A percentile compares a stretch with the other conserved stretches of the same genome.
phyloP scores from a whole-genome alignment of 2,113 vertebrate species.

The Neoarius graeffei region DNA sequence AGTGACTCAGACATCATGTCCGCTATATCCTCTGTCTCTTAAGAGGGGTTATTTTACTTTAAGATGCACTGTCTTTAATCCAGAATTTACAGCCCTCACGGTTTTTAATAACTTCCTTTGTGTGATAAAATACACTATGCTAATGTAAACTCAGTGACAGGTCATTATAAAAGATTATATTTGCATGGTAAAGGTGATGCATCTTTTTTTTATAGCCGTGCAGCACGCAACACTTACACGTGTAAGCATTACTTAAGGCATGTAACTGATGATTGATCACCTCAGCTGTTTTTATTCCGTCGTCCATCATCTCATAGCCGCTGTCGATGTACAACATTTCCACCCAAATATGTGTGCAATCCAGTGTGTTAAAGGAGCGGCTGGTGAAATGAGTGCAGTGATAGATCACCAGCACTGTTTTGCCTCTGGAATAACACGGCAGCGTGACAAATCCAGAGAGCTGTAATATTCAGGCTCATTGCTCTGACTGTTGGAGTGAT shows the following conservation, averaged over 20 bases:
- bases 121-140: neutral
- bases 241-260: conserved; percentile 18
- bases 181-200: conserved; percentile 8
- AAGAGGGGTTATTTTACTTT: neutral
- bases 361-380: conserved; percentile 32
- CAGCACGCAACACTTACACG: conserved; percentile 2
- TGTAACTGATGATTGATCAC: conserved; percentile 35
- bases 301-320: conserved; percentile 32
- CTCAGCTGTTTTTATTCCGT: conserved; percentile 16
- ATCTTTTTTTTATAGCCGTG: conserved; percentile 25
- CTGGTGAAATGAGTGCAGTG: conserved; percentile 47
- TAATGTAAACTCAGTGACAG: conserved; percentile 8
- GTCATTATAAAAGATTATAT: conserved; percentile 24
- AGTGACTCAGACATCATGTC: neutral
- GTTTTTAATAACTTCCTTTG: neutral
- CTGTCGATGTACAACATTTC: conserved; percentile 25
- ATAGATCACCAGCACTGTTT: conserved; percentile 35
- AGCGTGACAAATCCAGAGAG: conserved; percentile 40
- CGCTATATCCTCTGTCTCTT: neutral
- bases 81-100: neutral
- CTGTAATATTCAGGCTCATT: conserved; percentile 42
- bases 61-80: neutral
- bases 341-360: conserved; percentile 41
- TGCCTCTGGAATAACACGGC: conserved; percentile 31
- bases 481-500: conserved; percentile 22